These are phyloP conservation scores for Silurus aristotelis DNA, from an alignment of 2,797 vertebrate species.

Conservation along the genomic window DNA sequence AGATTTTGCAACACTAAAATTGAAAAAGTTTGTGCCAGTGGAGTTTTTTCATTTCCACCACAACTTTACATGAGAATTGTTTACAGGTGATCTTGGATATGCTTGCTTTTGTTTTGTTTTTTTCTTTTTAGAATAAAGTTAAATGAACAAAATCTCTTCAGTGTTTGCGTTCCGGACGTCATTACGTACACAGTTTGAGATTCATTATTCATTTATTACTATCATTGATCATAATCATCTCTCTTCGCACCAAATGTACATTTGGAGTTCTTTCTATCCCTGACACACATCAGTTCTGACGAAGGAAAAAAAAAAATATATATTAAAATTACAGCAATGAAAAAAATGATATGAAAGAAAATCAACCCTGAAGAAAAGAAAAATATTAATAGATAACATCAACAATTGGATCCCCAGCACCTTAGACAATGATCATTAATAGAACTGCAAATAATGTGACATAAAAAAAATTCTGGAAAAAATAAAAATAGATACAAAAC, in stretches of 20 bases:
- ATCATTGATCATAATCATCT: constrained; percentile 82
- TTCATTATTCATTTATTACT: constrained; percentile 81
- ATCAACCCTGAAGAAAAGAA: constrained; percentile 79
- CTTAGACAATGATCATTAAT: constrained; percentile 78
- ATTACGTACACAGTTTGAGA: constrained; percentile 46
- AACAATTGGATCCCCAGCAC: constrained; percentile 81
- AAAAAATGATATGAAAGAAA: constrained; percentile 74
- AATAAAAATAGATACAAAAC: constrained; percentile 58
- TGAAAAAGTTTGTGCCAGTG: constrained; percentile 31
- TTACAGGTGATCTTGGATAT: constrained; percentile 55
- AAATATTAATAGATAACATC: constrained; percentile 72
- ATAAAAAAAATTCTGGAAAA: constrained; percentile 55
- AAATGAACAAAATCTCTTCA: constrained; percentile 32
- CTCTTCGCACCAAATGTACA: constrained; percentile 76
- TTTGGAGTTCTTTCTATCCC: constrained; percentile 75
- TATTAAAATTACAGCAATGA: constrained; percentile 83
- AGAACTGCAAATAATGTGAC: constrained; percentile 58
- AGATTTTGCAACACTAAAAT: constrained; percentile 43
- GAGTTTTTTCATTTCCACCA: constrained; percentile 36
- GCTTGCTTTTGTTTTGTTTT: constrained; percentile 36
- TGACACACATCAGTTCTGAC: constrained; percentile 76
- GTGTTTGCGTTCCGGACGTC: background rate
- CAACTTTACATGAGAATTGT: constrained; percentile 52
- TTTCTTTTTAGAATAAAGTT: constrained; percentile 55
- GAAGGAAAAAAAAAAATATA: constrained; percentile 70